Percentiles rank a stretch among this genome's conserved stretches.
Conservation (phyloP, 2,797 vertebrate species). For the Chanos chanos region DNA sequence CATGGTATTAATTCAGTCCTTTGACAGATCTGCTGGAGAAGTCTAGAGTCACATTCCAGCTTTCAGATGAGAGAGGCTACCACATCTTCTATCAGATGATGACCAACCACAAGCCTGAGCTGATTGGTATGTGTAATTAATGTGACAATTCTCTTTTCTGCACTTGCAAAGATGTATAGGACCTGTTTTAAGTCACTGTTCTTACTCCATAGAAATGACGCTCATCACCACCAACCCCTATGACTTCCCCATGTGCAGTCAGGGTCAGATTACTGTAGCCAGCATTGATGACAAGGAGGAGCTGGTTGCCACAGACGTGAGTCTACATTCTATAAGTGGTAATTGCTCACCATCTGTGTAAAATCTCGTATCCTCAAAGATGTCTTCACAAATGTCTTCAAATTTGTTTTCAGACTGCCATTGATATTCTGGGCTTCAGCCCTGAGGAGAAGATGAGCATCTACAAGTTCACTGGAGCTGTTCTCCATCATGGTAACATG, state of each 20-base stretch:
- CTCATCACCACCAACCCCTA: conserved; percentile 87
- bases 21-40: conserved; percentile 82
- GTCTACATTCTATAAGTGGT: conserved; percentile 25
- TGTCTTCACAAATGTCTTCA: background rate
- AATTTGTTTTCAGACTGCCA: conserved; percentile 65
- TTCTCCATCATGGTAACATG: conserved; percentile 82
- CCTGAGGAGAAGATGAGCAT: conserved; percentile 76
- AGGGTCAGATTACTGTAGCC: conserved; percentile 83
- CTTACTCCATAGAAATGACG: conserved; percentile 70
- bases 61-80: conserved; percentile 82
- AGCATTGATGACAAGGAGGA: conserved; percentile 87
- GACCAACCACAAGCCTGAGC: conserved; percentile 82
- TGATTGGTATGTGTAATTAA: conserved; percentile 69
- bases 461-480: conserved; percentile 81
- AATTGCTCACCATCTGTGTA: too few relatives aligned
- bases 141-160: background rate
- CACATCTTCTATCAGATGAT: conserved; percentile 88
- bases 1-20: conserved; percentile 1
- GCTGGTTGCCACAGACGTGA: conserved; percentile 85
- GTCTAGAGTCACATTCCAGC: conserved; percentile 83
- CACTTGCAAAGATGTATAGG: background rate
- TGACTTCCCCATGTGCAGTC: conserved; percentile 80
- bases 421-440: conserved; percentile 80
- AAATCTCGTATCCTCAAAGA: too few relatives aligned
- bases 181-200: background rate